Evolutionary conservation across 2,113 vertebrate genomes (phyloP).

Genomic region (Grammomys surdaster): DNA sequence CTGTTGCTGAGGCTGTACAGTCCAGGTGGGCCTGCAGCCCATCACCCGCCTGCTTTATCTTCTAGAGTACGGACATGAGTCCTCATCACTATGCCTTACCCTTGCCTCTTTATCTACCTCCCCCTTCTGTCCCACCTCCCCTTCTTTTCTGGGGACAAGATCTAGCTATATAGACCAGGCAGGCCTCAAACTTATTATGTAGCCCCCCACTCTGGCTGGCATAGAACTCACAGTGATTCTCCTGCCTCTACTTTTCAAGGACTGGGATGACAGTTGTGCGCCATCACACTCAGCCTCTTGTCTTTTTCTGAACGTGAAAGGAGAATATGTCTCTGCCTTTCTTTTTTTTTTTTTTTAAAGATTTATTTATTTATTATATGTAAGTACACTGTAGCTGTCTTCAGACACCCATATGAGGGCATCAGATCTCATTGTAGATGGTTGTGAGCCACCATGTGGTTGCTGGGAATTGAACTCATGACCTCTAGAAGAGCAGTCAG

Average conservation of each 20-base stretch:
- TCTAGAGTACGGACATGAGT: neutral
- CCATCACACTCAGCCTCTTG: neutral
- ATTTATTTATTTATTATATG: too few relatives aligned
- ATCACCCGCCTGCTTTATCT: neutral
- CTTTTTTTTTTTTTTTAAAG: too few relatives aligned
- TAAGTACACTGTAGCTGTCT: too few relatives aligned
- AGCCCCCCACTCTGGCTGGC: neutral
- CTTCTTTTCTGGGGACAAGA: neutral
- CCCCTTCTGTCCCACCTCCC: neutral
- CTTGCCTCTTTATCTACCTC: neutral
- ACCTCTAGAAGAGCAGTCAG: too few relatives aligned
- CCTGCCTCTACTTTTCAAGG: neutral
- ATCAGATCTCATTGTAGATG: too few relatives aligned
- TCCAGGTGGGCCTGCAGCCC: neutral
- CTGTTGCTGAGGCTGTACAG: neutral
- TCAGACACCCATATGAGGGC: too few relatives aligned
- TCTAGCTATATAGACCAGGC: neutral
- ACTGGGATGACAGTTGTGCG: neutral
- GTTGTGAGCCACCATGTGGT: too few relatives aligned
- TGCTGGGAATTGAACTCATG: too few relatives aligned
- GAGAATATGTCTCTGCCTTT: neutral
- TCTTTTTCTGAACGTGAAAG: conserved; percentile 35
- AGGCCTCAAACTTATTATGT: neutral
- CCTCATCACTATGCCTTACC: neutral
- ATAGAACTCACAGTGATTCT: neutral